Evolutionary conservation across 2,797 vertebrate genomes (phyloP).

Genomic region (Calcarius lapponicus): DNA sequence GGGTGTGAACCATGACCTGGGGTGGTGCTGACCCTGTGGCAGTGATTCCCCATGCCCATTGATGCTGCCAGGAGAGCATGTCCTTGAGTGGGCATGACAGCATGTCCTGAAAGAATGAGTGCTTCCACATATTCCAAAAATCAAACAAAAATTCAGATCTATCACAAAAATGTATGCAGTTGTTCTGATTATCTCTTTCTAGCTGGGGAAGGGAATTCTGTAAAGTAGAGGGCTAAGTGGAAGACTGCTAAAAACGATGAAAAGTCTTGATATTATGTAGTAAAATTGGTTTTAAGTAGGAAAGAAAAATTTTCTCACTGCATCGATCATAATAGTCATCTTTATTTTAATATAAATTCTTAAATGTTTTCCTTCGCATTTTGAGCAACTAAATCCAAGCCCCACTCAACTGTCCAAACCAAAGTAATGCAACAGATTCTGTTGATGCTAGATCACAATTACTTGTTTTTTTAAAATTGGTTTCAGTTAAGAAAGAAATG

Average conservation of each 20-base stretch:
- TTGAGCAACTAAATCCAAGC: not conserved
- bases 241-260: not conserved
- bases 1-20: rapidly evolving
- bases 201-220: not conserved
- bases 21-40: rapidly evolving
- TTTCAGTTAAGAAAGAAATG: not conserved
- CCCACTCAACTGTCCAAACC: too few species aligned
- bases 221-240: not conserved
- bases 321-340: rapidly evolving
- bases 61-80: rapidly evolving
- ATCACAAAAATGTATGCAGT: not conserved
- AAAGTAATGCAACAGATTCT: too few species aligned
- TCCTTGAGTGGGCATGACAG: rapidly evolving
- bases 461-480: not conserved
- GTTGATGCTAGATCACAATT: not conserved
- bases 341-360: not conserved
- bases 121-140: rapidly evolving
- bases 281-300: not conserved
- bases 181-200: not conserved
- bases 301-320: not conserved
- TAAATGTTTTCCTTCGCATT: not conserved
- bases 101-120: not conserved
- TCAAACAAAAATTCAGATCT: not conserved
- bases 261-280: not conserved
- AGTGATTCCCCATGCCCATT: rapidly evolving